phyloP scores from a whole-genome alignment of 2,888 invertebrate genomes.

The Mythimna albipuncta region DNA sequence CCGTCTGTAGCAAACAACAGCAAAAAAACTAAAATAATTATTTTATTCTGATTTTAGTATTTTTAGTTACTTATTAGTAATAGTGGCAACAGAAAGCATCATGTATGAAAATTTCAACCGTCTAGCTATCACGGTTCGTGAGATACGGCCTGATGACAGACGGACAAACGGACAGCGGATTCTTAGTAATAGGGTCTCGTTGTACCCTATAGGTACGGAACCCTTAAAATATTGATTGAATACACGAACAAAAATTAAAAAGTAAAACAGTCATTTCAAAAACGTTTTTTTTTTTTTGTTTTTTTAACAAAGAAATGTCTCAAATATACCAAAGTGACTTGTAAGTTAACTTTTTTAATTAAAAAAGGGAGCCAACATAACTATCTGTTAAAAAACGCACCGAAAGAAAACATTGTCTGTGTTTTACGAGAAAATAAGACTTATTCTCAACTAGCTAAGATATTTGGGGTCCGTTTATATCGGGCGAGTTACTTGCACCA shows the following conservation, averaged over 20 bases:
- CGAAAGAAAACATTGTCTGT: constrained; percentile 65
- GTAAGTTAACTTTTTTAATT: constrained; percentile 82
- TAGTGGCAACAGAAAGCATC: too few relatives aligned
- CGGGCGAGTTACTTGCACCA: constrained; percentile 49
- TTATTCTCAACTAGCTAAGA: constrained; percentile 68
- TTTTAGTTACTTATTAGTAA: too few relatives aligned
- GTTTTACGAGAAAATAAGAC: constrained; percentile 72
- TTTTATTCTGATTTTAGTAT: too few relatives aligned
- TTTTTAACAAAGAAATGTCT: constrained; percentile 36
- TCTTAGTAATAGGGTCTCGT: too few relatives aligned
- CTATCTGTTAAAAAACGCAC: constrained; percentile 53
- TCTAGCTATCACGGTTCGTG: too few relatives aligned
- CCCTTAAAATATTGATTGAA: not conserved
- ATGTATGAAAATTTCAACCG: too few relatives aligned
- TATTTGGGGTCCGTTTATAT: constrained; percentile 68
- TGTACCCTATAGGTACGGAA: too few relatives aligned
- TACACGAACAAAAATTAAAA: not conserved
- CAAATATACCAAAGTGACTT: constrained; percentile 76
- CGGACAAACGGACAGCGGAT: too few relatives aligned
- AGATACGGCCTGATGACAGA: too few relatives aligned
- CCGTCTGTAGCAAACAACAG: too few relatives aligned
- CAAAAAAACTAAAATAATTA: too few relatives aligned
- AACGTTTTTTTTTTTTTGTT: not conserved
- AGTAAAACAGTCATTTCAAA: not conserved
- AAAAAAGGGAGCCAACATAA: constrained; percentile 70